Percentiles rank a stretch among this genome's conserved stretches.
Evolutionary conservation across 2,888 invertebrate species (phyloP).

Genomic region (Macrophya alboannulata): DNA sequence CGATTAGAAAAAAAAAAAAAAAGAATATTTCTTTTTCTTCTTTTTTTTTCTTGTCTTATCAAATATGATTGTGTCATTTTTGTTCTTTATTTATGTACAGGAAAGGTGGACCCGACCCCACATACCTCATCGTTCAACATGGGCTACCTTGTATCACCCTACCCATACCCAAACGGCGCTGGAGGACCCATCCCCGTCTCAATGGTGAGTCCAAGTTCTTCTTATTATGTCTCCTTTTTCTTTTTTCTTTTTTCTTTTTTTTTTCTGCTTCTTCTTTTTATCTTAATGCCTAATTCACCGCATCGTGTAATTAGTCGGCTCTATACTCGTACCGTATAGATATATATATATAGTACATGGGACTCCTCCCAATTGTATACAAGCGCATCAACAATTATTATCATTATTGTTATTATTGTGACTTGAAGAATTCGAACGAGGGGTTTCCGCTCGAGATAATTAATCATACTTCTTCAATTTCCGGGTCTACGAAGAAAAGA

Average conservation of each 20-base stretch:
- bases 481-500: neutral
- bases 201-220: constrained; percentile 87
- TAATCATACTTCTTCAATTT: neutral
- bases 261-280: neutral
- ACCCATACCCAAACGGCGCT: constrained; percentile 94
- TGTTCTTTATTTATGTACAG: constrained; percentile 80
- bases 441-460: neutral
- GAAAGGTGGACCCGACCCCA: constrained; percentile 91
- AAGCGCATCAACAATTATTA: too few species aligned
- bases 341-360: too few species aligned
- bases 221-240: neutral
- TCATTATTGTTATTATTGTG: neutral
- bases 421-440: neutral
- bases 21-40: too few species aligned
- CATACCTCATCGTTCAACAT: constrained; percentile 93
- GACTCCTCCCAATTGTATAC: too few species aligned
- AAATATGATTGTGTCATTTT: constrained; percentile 1
- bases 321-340: too few species aligned
- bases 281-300: too few species aligned
- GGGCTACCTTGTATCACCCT: constrained; percentile 95
- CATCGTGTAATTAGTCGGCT: too few species aligned
- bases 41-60: too few species aligned
- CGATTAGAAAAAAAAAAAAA: neutral
- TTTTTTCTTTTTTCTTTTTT: neutral
- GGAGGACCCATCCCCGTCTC: constrained; percentile 93